Conservation (phyloP, 2,888 invertebrate genomes). For the Nephrotoma guestfalica region DNA sequence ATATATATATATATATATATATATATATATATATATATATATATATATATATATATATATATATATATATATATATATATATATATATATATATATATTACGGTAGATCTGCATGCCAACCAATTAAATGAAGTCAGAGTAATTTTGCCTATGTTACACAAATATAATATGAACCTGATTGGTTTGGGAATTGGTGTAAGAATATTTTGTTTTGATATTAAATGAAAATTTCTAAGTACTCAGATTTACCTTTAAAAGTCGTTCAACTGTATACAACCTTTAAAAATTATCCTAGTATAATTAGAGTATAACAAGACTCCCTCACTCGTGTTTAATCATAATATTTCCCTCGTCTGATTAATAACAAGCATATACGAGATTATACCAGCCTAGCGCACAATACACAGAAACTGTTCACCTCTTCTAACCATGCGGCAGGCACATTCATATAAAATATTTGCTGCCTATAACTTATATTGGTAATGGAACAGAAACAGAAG, state of each 20-base stretch:
- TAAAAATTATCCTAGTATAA: neutral
- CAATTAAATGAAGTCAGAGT: neutral
- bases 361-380: neutral
- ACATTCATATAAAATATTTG: neutral
- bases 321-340: neutral
- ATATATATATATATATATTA: too few relatives aligned
- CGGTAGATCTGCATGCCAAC: neutral
- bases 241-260: too few relatives aligned
- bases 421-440: neutral
- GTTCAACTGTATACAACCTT: neutral
- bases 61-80: too few relatives aligned
- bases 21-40: too few relatives aligned
- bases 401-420: neutral
- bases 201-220: too few relatives aligned
- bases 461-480: neutral
- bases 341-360: neutral
- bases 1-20: too few relatives aligned
- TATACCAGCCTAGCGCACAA: neutral
- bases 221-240: too few relatives aligned
- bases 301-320: neutral
- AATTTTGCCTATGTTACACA: neutral
- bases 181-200: neutral
- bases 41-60: too few relatives aligned
- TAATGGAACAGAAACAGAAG: neutral
- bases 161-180: neutral